Percentiles rank a stretch among this genome's conserved stretches.
Evolutionary conservation across 2,888 invertebrate species (phyloP).

Genomic region (Tromatobia lineatoria): DNA sequence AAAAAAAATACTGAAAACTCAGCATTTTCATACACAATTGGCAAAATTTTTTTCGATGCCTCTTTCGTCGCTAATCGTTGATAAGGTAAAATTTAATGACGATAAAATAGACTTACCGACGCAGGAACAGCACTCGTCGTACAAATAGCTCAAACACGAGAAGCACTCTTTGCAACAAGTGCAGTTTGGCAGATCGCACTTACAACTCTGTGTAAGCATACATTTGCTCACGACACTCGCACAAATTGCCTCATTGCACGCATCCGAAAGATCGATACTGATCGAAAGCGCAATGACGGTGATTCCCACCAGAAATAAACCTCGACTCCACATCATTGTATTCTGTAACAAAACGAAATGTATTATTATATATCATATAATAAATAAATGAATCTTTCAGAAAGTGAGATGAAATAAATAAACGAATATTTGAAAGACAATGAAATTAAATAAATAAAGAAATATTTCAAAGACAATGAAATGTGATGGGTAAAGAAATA

Average conservation of each 20-base stretch:
- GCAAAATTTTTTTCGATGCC: too few species aligned
- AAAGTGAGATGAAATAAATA: too few species aligned
- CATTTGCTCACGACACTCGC: slow-evolving; percentile 98
- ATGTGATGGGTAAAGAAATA: too few species aligned
- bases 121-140: slow-evolving; percentile 98
- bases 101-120: slow-evolving; percentile 91
- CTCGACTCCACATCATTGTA: slow-evolving; percentile 77
- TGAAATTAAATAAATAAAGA: too few species aligned
- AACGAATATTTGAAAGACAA: too few species aligned
- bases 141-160: slow-evolving; percentile 94
- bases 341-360: slow-evolving; percentile 67
- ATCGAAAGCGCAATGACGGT: slow-evolving; percentile 72
- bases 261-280: slow-evolving; percentile 73
- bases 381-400: too few species aligned
- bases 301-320: slow-evolving; percentile 70
- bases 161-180: slow-evolving; percentile 98
- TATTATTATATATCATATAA: slow-evolving; percentile 19
- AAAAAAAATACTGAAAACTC: too few species aligned
- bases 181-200: slow-evolving; percentile 96
- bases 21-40: too few species aligned
- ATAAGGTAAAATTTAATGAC: too few species aligned
- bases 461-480: too few species aligned
- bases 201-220: slow-evolving; percentile 97
- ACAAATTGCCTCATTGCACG: slow-evolving; percentile 97
- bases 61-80: too few species aligned